Evolutionary conservation across 2,888 invertebrate genomes (phyloP).

Genomic region (Cephalotes varians): DNA sequence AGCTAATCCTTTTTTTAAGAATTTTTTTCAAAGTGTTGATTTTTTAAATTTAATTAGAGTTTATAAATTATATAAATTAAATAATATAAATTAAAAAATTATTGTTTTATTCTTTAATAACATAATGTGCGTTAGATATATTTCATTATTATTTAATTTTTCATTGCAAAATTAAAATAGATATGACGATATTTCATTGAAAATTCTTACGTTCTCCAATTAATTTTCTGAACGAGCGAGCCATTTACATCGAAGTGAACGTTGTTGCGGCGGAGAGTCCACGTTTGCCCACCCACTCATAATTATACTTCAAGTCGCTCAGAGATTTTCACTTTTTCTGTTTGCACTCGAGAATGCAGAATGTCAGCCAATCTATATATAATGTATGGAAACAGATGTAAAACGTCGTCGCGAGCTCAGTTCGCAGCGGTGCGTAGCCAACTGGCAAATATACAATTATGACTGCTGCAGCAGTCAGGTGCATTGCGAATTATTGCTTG

Average conservation of each 20-base stretch:
- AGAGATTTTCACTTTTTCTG: constrained; percentile 30
- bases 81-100: neutral
- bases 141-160: too few relatives aligned
- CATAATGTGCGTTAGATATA: neutral
- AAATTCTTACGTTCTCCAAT: constrained; percentile 31
- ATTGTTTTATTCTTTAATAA: neutral
- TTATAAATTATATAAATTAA: too few relatives aligned
- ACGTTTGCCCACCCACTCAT: constrained; percentile 13
- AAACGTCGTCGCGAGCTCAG: neutral
- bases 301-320: constrained; percentile 22
- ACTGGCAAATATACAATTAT: constrained; percentile 18
- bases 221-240: constrained; percentile 8
- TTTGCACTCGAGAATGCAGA: constrained; percentile 9
- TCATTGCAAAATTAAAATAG: constrained; percentile 18
- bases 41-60: neutral
- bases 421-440: constrained; percentile 2
- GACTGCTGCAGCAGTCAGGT: neutral
- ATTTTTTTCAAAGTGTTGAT: neutral
- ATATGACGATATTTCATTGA: neutral
- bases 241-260: constrained; percentile 43
- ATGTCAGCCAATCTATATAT: neutral
- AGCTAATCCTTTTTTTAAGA: neutral
- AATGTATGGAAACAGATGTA: neutral
- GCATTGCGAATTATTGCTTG: constrained; percentile 5
- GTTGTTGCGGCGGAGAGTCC: constrained; percentile 3